phyloP scores from a whole-genome alignment of 1,140 invertebrate species.

The Saccostrea cuccullata region DNA sequence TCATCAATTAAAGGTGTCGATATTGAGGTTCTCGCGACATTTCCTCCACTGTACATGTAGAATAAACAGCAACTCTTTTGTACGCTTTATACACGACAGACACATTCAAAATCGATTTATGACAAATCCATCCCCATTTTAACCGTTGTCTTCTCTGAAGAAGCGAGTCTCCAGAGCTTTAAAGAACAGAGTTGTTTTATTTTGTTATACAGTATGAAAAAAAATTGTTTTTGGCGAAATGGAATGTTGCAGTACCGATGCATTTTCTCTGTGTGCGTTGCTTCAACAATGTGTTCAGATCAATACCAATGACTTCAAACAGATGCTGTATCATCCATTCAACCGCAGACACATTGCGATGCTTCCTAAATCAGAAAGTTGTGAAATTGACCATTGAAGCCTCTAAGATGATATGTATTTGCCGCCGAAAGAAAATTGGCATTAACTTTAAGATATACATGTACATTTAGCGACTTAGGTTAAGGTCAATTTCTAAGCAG shows the following conservation, averaged over 20 bases:
- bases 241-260: constrained; percentile 26
- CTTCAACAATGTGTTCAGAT: constrained; percentile 15
- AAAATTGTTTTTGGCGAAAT: constrained; percentile 18
- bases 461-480: not conserved
- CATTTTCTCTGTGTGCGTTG: constrained; percentile 15
- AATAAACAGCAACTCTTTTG: not conserved
- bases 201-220: constrained; percentile 23
- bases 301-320: constrained; percentile 30
- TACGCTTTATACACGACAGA: not conserved
- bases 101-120: constrained; percentile 20
- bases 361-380: not conserved
- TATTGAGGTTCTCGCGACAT: too few relatives aligned
- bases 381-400: not conserved
- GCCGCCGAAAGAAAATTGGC: not conserved
- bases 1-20: too few relatives aligned
- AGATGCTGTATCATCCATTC: not conserved
- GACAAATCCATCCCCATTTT: constrained; percentile 26
- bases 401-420: not conserved
- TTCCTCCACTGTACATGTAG: not conserved
- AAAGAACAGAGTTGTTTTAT: constrained; percentile 3
- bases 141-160: not conserved
- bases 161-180: constrained; percentile 17
- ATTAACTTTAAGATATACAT: not conserved
- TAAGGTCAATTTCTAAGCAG: too few relatives aligned
- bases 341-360: constrained; percentile 17